Evolutionary conservation across 1,140 invertebrate genomes (phyloP).

Genomic region (Drosophila novamexicana): DNA sequence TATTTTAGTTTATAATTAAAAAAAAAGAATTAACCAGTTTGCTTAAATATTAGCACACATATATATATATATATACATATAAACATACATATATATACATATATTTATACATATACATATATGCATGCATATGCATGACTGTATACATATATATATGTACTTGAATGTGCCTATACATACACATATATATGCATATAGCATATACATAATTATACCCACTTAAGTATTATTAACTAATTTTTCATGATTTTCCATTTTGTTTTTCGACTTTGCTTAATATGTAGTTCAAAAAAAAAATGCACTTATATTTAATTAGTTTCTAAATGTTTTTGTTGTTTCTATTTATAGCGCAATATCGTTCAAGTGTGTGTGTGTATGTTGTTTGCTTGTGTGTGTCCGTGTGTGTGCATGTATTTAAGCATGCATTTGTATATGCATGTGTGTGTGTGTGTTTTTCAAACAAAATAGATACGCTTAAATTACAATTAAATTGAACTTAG

Average conservation of each 20-base stretch:
- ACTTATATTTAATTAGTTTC: slow-evolving; percentile 59
- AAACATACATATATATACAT: slow-evolving; percentile 27
- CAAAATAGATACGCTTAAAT: slow-evolving; percentile 66
- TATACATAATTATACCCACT: slow-evolving; percentile 49
- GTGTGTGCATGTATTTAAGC: background rate
- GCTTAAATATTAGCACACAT: slow-evolving; percentile 62
- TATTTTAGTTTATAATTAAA: slow-evolving; percentile 81
- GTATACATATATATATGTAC: slow-evolving; percentile 10
- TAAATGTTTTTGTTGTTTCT: slow-evolving; percentile 58
- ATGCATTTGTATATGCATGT: background rate
- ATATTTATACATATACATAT: slow-evolving; percentile 38
- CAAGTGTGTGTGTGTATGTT: slow-evolving; percentile 21
- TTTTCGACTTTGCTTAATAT: slow-evolving; percentile 51
- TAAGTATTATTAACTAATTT: slow-evolving; percentile 74
- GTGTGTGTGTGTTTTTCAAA: slow-evolving; percentile 63
- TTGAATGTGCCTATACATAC: slow-evolving; percentile 26
- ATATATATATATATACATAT: slow-evolving; percentile 42
- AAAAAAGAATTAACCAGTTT: slow-evolving; percentile 81
- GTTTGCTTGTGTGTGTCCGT: slow-evolving; percentile 12
- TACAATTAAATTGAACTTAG: slow-evolving; percentile 78
- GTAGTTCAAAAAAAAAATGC: slow-evolving; percentile 50
- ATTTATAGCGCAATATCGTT: slow-evolving; percentile 41
- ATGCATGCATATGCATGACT: slow-evolving; percentile 33
- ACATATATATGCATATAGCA: slow-evolving; percentile 12
- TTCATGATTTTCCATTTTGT: slow-evolving; percentile 27